Conservation (phyloP, 2,888 invertebrate genomes). For the Oscheius myriophilus region DNA sequence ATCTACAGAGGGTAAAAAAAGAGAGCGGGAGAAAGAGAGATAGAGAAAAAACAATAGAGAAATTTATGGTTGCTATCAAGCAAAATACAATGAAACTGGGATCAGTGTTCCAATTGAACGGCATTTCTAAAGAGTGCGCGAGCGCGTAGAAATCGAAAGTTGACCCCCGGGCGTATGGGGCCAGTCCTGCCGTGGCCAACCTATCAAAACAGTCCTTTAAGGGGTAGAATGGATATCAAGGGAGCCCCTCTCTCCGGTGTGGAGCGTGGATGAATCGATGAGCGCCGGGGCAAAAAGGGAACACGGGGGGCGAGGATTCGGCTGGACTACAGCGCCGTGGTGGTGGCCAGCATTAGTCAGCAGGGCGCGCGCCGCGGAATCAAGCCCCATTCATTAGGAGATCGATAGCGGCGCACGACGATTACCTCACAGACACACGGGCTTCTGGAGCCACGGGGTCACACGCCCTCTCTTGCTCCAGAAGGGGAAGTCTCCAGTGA, state of each 20-base stretch:
- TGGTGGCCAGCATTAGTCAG: conserved; percentile 13
- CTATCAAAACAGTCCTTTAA: too few species aligned
- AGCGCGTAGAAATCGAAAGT: too few species aligned
- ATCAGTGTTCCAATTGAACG: too few species aligned
- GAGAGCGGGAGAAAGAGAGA: too few species aligned
- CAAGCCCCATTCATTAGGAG: conserved; percentile 24
- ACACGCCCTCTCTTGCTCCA: not conserved
- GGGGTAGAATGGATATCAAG: conserved; percentile 13
- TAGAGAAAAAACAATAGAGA: too few species aligned
- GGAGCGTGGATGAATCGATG: conserved; percentile 13
- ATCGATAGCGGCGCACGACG: conserved; percentile 15
- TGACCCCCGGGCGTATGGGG: too few species aligned
- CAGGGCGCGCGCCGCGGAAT: conserved; percentile 17
- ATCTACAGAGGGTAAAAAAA: too few species aligned
- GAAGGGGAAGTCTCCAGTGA: not conserved
- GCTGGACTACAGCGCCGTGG: not conserved
- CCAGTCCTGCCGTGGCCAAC: too few species aligned
- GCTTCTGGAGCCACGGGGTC: conserved; percentile 6
- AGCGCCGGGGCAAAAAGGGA: not conserved
- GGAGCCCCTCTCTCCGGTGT: conserved; percentile 3
- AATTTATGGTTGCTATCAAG: too few species aligned
- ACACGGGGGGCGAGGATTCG: not conserved
- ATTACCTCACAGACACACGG: conserved; percentile 13
- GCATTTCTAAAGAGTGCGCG: too few species aligned
- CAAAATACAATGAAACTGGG: too few species aligned